Evolutionary conservation across 2,888 invertebrate genomes (phyloP), one percentile per base, ranked within the genome.

Genomic region (Coecobrya sp.): DNA sequence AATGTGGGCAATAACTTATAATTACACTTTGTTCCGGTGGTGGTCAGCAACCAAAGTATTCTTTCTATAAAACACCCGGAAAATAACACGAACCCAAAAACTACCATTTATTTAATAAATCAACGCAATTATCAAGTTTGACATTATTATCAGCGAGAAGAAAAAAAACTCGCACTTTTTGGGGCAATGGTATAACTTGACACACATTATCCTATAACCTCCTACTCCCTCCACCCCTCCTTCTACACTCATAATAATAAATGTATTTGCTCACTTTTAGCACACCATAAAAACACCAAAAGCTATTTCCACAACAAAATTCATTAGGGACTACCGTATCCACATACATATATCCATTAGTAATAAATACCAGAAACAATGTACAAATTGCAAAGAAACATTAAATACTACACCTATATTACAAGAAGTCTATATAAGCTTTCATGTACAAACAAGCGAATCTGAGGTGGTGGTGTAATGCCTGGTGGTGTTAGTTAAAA

Each of bases 111-210:
- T 68, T 68, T 36, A 76, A 76, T 76, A 76, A 76, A 76, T 76
- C 76, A 76, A 76, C 76, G 36, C 68, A 68, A 68, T 68, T 68
- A 76, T 49, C 19, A 22, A 49, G 7, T 76, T 49, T 76, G 76
- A 76, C 76, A 76, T 45, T 13, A 49, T 76, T 76, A 76, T 76
- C 76, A 76, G 49, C 11, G 49, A 76, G n/a, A n/a, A n/a, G n/a
- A n/a, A n/a, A n/a, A n/a, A 49, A 49, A 22, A 22, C 30, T 68
- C 30, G 30, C 36, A 1, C 36, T 1, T 19, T n/a, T 52, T 25
- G 68, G 68, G 68, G 68, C n/a, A 68, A 30, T 68, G 36, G 4
- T 68, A n/a, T n/a, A 22, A n/a, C 68, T 68, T 68, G 68, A 68
- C 68, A 68, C 68, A 68, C 36, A 68, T 36, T 65, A 22, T 27